A percentile compares a stretch with the other conserved stretches of the same genome.
phyloP scores from a whole-genome alignment of 2,888 invertebrate genomes.

The Euspilapteryx auroguttella region DNA sequence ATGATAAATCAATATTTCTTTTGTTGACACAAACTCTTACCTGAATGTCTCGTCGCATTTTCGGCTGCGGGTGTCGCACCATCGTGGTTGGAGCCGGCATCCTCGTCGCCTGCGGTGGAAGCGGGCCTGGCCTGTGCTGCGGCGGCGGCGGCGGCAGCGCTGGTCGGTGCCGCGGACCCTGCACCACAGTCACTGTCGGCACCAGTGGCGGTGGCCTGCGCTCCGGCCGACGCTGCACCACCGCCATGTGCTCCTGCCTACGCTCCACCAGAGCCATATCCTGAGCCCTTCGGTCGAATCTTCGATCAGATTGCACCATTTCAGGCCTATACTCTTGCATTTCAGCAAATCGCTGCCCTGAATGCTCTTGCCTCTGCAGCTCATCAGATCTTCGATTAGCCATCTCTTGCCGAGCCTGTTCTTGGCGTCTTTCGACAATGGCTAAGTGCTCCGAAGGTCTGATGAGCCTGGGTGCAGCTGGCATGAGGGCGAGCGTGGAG shows the following conservation, averaged over 20 bases:
- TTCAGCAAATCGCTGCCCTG: no score
- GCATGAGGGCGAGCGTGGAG: constrained; percentile 8
- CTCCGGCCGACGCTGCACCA: no score
- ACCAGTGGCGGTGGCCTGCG: constrained; percentile 20
- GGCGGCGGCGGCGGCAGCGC: constrained; percentile 14
- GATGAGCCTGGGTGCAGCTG: constrained; percentile 36
- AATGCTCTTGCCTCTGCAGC: no score
- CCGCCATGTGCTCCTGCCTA: no score
- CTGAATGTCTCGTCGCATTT: constrained; percentile 47
- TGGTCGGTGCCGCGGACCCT: constrained; percentile 13
- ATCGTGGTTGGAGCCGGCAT: constrained; percentile 33
- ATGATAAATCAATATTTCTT: no score
- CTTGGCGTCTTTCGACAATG: constrained; percentile 25
- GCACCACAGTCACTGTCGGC: constrained; percentile 22
- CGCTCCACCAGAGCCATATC: no score
- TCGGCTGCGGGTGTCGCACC: constrained; percentile 29
- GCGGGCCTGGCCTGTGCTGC: constrained; percentile 27
- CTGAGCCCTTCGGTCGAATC: no score
- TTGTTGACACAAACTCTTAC: no score
- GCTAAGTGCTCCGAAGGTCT: constrained; percentile 47
- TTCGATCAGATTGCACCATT: no score
- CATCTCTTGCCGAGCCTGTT: no score
- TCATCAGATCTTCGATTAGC: no score
- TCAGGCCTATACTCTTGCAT: no score
- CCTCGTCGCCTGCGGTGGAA: constrained; percentile 33